phyloP scores from a whole-genome alignment of 2,113 vertebrate genomes.

The Etia nguti region DNA sequence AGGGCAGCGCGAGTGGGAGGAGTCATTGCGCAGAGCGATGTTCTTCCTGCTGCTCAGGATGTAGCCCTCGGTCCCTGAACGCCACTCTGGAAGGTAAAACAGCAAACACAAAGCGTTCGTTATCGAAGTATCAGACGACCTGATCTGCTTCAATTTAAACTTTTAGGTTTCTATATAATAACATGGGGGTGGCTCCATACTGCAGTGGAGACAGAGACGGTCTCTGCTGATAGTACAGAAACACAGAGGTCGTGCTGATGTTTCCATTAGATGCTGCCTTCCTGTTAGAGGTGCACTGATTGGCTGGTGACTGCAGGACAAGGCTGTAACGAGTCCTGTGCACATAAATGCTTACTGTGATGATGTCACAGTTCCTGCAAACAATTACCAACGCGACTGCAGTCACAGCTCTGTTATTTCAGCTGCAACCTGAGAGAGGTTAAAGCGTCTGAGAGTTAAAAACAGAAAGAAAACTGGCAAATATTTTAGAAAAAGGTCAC shows the following conservation, averaged over 20 bases:
- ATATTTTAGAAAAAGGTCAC: not conserved
- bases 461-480: not conserved
- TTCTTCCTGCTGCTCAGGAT: constrained; percentile 93
- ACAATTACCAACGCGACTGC: not conserved
- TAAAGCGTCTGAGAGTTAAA: not conserved
- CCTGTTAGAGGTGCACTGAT: not conserved
- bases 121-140: fast-evolving
- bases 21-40: constrained; percentile 88
- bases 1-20: constrained; percentile 63
- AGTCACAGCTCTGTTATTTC: not conserved
- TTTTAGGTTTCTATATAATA: not conserved
- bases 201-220: not conserved
- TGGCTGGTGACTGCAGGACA: not conserved
- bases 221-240: not conserved
- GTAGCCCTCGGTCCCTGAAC: constrained; percentile 86
- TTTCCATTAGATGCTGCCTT: not conserved
- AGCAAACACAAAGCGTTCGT: not conserved
- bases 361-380: not conserved
- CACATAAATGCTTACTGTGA: not conserved
- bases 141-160: not conserved
- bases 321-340: not conserved
- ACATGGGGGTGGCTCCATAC: not conserved
- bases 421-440: not conserved
- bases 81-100: constrained; percentile 76
- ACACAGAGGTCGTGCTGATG: not conserved